Conservation (phyloP, 1,140 invertebrate genomes). For the Anadara kagoshimensis region DNA sequence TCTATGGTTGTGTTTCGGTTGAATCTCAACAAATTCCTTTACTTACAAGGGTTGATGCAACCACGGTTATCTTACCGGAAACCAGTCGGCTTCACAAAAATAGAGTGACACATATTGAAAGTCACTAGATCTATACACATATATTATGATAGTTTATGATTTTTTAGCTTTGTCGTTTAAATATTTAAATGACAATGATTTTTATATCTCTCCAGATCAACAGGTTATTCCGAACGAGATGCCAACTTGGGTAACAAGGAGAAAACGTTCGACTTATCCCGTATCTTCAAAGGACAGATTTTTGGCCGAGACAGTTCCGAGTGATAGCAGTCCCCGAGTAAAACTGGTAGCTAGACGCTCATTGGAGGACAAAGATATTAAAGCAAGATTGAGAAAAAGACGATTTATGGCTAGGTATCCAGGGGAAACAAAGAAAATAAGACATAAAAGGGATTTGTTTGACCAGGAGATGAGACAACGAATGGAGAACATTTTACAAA, state of each 20-base stretch:
- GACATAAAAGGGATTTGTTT: slow-evolving; percentile 59
- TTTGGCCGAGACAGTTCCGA: slow-evolving; percentile 26
- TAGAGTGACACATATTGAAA: no score
- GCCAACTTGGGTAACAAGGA: slow-evolving; percentile 57
- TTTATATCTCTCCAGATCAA: slow-evolving; percentile 46
- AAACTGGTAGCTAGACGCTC: slow-evolving; percentile 41
- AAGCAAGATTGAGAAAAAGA: slow-evolving; percentile 21
- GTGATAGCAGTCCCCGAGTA: slow-evolving; percentile 26
- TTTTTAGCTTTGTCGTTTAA: neutral
- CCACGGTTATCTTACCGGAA: no score
- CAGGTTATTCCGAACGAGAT: slow-evolving; percentile 60
- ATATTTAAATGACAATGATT: neutral
- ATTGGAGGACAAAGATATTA: neutral
- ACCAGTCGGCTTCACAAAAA: no score
- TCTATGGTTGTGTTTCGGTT: no score
- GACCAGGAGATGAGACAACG: slow-evolving; percentile 52
- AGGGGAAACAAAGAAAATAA: slow-evolving; percentile 40
- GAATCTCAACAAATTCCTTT: no score
- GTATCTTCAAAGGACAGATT: slow-evolving; percentile 49
- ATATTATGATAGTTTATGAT: neutral
- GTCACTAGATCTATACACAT: no score
- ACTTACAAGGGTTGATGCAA: no score
- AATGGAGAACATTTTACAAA: slow-evolving; percentile 59
- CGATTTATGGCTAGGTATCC: slow-evolving; percentile 33
- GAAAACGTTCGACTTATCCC: slow-evolving; percentile 48